These are phyloP conservation scores for Anagrus nilaparvatae DNA, from an alignment of 1,140 invertebrate genomes.

Conservation along the genomic window DNA sequence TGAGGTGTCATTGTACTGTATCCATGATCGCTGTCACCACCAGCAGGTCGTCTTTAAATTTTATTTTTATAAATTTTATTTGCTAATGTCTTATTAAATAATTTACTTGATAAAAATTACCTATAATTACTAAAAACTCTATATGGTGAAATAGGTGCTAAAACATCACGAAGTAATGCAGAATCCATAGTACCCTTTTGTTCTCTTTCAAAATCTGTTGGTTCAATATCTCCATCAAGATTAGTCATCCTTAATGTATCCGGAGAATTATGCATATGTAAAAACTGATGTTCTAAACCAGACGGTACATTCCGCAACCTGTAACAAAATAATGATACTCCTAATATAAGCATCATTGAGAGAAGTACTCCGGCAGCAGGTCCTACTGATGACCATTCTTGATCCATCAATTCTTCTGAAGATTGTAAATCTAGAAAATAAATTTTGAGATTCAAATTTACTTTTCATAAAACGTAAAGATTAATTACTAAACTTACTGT, in stretches of 20 bases:
- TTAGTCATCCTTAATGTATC: conserved; percentile 38
- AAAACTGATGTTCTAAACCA: conserved; percentile 35
- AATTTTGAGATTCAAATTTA: conserved; percentile 17
- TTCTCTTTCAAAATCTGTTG: conserved; percentile 32
- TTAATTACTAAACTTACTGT: conserved; percentile 32
- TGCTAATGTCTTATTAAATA: too few species aligned
- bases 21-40: conserved; percentile 84
- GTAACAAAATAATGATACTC: conserved; percentile 54
- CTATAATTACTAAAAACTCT: conserved; percentile 68
- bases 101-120: not conserved
- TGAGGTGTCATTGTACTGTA: conserved; percentile 93
- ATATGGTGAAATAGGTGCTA: conserved; percentile 75
- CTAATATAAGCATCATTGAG: conserved; percentile 50
- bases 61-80: too few species aligned
- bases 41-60: conserved; percentile 53
- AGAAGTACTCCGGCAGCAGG: conserved; percentile 56
- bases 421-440: conserved; percentile 37
- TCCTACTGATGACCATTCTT: conserved; percentile 49
- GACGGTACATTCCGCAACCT: conserved; percentile 40
- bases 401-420: conserved; percentile 35
- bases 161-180: conserved; percentile 42
- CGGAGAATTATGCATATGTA: conserved; percentile 35
- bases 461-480: not conserved
- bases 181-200: conserved; percentile 47
- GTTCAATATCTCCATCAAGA: conserved; percentile 32